Evolutionary conservation across 2,113 vertebrate genomes (phyloP).

Genomic region (Xiphophorus couchianus): DNA sequence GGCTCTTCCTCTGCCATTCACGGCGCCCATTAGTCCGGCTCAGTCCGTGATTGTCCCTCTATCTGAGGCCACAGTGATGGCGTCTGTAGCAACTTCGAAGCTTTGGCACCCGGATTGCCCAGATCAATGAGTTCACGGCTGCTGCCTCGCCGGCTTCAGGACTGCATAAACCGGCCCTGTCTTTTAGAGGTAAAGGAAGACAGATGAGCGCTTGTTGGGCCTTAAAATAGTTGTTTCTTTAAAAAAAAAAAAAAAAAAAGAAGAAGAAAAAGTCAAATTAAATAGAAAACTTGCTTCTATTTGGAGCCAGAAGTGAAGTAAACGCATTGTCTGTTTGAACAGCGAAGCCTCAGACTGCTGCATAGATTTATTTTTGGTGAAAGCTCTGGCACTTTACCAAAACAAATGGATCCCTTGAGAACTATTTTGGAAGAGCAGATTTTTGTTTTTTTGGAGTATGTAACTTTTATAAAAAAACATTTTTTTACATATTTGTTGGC

Average conservation of each 20-base stretch:
- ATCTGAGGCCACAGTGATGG: conserved; percentile 61
- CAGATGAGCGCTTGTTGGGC: conserved; percentile 16
- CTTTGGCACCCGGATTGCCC: conserved; percentile 53
- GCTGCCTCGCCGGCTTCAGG: conserved; percentile 12
- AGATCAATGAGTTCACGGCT: conserved; percentile 36
- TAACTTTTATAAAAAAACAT: no score
- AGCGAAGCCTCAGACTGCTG: no score
- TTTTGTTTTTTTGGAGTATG: no score
- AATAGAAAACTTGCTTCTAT: not conserved
- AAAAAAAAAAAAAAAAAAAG: no score
- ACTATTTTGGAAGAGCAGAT: no score
- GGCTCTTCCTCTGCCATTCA: conserved; percentile 69
- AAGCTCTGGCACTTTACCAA: no score
- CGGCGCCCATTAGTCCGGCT: conserved; percentile 38
- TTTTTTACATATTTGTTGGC: no score
- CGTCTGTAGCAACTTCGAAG: conserved; percentile 59
- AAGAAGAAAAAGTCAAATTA: not conserved
- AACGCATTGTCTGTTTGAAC: no score
- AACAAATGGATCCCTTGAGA: no score
- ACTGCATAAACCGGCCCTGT: conserved; percentile 32
- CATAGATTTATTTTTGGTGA: no score
- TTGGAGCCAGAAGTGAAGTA: no score
- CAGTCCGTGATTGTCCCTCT: conserved; percentile 36
- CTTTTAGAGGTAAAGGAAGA: conserved; percentile 34
- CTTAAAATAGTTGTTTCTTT: not conserved